Conservation (phyloP, 2,113 vertebrate genomes). For the Agelaius tricolor region DNA sequence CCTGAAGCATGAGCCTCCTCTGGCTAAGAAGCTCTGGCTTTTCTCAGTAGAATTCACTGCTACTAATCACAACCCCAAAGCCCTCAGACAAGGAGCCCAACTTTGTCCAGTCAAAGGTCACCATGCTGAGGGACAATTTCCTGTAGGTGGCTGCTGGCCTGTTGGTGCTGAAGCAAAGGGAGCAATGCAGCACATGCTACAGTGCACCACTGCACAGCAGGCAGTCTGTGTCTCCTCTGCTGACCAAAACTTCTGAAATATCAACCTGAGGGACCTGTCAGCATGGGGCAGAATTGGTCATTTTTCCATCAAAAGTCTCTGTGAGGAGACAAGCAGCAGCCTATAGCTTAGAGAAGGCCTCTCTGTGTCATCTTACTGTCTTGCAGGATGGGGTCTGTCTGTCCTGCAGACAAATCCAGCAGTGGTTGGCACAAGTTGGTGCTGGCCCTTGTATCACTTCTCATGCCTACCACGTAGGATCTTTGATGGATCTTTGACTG, state of each 20-base stretch:
- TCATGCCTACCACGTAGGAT: neutral
- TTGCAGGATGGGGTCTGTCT: neutral
- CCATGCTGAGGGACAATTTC: neutral
- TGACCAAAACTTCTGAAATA: neutral
- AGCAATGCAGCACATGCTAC: neutral
- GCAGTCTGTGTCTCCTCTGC: neutral
- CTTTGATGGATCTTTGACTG: neutral
- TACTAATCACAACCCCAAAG: neutral
- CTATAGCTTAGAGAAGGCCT: neutral
- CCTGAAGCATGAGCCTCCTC: neutral
- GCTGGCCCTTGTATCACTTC: neutral
- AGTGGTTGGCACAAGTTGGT: neutral
- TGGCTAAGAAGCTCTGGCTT: conserved; percentile 18
- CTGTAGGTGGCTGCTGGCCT: neutral
- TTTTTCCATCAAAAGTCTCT: neutral
- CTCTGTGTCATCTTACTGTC: neutral
- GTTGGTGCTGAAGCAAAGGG: neutral
- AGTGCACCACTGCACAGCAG: fast-evolving
- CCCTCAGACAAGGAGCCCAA: neutral
- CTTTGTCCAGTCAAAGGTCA: neutral
- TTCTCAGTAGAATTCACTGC: neutral
- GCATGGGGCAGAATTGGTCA: neutral
- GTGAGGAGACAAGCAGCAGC: neutral
- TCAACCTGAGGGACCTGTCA: neutral
- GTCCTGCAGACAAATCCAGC: neutral